Conservation (phyloP, 2,113 vertebrate species). For the Spizaetus ornatus region DNA sequence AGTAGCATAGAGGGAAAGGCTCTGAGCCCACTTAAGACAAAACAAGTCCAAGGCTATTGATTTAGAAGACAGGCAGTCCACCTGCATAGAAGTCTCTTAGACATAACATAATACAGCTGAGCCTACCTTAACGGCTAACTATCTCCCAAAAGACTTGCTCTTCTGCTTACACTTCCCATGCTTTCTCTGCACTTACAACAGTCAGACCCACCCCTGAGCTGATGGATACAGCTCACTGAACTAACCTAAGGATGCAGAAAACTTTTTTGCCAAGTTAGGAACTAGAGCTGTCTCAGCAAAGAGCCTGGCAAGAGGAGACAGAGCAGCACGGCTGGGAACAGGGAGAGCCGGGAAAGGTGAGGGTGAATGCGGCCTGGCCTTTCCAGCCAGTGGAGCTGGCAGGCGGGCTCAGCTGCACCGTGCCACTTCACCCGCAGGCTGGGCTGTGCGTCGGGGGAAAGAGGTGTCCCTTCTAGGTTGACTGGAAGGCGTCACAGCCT, state of each 20-base stretch:
- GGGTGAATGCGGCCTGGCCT: fast-evolving
- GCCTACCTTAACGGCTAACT: not conserved
- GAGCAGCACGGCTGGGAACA: not conserved
- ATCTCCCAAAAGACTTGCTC: not conserved
- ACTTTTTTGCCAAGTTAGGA: not conserved
- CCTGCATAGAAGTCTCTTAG: not conserved
- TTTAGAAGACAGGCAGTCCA: not conserved
- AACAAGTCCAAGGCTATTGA: not conserved
- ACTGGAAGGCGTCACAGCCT: not conserved
- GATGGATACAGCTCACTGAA: not conserved
- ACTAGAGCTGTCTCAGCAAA: not conserved
- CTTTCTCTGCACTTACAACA: not conserved
- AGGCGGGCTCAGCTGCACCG: too few relatives aligned
- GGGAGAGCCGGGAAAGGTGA: not conserved
- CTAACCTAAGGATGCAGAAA: not conserved
- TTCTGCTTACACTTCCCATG: not conserved
- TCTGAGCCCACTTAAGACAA: not conserved
- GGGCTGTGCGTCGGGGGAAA: fast-evolving
- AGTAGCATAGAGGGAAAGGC: not conserved
- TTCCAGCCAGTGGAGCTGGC: not conserved
- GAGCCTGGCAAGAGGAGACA: not conserved
- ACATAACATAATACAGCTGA: not conserved
- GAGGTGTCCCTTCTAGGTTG: not conserved
- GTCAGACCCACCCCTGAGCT: not conserved
- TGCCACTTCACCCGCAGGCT: too few relatives aligned